Percentiles rank a stretch among this genome's conserved stretches.
Conservation (phyloP, 2,888 invertebrate genomes). For the Reticulitermes lucifugus region DNA sequence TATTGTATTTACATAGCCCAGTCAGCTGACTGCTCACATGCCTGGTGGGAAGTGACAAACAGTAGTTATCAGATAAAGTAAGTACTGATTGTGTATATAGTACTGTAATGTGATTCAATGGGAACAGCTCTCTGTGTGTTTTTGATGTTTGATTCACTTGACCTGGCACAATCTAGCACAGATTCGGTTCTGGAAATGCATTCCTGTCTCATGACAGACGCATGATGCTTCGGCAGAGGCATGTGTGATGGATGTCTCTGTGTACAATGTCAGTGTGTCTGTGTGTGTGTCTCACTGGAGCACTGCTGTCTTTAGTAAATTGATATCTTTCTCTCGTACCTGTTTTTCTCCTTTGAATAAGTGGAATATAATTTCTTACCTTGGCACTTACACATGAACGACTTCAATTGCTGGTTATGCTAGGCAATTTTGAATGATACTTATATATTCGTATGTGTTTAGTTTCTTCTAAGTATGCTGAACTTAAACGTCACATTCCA, state of each 20-base stretch:
- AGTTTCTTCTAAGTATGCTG: neutral
- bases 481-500: neutral
- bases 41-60: no score
- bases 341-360: slow-evolving; percentile 4
- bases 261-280: neutral
- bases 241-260: slow-evolving; percentile 21
- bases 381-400: neutral
- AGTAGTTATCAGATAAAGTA: neutral
- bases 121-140: slow-evolving; percentile 33
- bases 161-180: slow-evolving; percentile 32
- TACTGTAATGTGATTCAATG: neutral
- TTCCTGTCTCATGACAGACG: slow-evolving; percentile 23
- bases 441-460: neutral
- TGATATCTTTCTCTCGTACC: slow-evolving; percentile 32
- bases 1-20: no score
- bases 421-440: neutral
- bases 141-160: slow-evolving; percentile 13
- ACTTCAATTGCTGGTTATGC: neutral
- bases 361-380: slow-evolving; percentile 23
- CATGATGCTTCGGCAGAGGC: slow-evolving; percentile 23
- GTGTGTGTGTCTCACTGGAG: neutral
- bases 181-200: slow-evolving; percentile 36
- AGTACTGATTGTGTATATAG: neutral
- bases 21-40: no score
- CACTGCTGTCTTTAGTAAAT: slow-evolving; percentile 34